These are phyloP conservation scores for Oncopodura yosiiana DNA, from an alignment of 1,140 invertebrate genomes.

Conservation along the genomic window DNA sequence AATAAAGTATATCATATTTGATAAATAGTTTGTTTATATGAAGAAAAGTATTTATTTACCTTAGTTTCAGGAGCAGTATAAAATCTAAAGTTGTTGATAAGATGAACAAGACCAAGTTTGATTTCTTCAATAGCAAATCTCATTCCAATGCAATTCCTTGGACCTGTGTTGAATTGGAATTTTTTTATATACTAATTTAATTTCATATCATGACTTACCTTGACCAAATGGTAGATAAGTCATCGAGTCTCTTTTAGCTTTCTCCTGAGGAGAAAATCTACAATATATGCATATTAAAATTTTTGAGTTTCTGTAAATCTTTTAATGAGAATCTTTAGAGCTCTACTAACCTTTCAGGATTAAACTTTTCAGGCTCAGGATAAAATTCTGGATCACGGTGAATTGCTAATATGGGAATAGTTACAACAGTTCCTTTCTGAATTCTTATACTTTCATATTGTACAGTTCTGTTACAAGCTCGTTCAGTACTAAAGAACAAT, in stretches of 20 bases:
- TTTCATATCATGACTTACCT: no score
- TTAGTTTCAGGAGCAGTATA: not conserved
- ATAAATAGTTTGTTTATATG: no score
- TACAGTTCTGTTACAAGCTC: conserved; percentile 15
- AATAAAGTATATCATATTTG: not conserved
- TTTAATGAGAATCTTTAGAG: no score
- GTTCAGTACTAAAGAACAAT: conserved; percentile 15
- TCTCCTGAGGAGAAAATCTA: not conserved
- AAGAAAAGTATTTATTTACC: not conserved
- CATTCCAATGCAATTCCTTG: not conserved
- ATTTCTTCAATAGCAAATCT: not conserved
- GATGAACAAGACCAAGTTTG: not conserved
- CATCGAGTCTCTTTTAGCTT: conserved; percentile 41
- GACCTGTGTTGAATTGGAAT: no score
- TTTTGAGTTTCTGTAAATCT: not conserved
- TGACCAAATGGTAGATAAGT: conserved; percentile 65
- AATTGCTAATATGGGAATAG: conserved; percentile 7
- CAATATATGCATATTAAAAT: not conserved
- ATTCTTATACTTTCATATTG: conserved; percentile 20
- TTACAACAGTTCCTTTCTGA: not conserved
- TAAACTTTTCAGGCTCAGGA: conserved; percentile 53
- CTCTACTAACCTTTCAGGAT: conserved; percentile 55
- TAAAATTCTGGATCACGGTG: conserved; percentile 41
- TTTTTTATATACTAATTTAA: no score
- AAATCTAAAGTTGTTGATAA: not conserved